These are phyloP conservation scores for Anhinga rufa DNA, from an alignment of 2,113 vertebrate species.

Conservation along the genomic window DNA sequence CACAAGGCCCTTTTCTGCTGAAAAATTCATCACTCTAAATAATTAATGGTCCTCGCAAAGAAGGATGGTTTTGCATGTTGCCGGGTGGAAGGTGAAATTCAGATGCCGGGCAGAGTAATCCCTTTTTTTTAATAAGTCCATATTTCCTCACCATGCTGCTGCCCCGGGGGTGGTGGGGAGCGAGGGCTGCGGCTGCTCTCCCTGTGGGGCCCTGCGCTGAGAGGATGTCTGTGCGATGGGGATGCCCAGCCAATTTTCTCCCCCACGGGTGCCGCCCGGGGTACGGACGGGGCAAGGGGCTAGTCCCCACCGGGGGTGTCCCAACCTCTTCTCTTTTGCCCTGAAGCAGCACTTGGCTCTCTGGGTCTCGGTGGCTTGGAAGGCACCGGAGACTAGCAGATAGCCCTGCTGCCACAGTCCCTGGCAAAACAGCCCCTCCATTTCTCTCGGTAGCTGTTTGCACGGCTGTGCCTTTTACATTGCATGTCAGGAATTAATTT, in stretches of 20 bases:
- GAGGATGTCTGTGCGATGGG: not conserved
- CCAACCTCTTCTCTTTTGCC: not conserved
- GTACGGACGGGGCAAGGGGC: not conserved
- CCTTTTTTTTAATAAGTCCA: not conserved
- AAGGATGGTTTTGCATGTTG: not conserved
- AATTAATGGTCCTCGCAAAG: slow-evolving; percentile 1
- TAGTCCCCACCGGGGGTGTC: not conserved
- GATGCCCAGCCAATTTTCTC: not conserved
- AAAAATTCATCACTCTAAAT: slow-evolving; percentile 55
- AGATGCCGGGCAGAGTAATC: not conserved
- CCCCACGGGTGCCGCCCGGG: not conserved
- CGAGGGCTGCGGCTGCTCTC: not conserved
- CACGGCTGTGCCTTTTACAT: not conserved
- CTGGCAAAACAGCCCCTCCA: not conserved
- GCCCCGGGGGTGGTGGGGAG: not conserved
- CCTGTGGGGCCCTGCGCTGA: rapidly evolving
- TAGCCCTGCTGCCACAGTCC: not conserved
- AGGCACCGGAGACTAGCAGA: not conserved
- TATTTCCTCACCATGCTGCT: not conserved
- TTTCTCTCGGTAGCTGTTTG: not conserved
- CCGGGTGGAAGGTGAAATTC: not conserved
- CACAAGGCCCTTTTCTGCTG: slow-evolving; percentile 35
- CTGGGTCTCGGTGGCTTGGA: not conserved
- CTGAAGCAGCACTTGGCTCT: not conserved
- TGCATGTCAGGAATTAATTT: not conserved